Evolutionary conservation across 2,113 vertebrate genomes (phyloP).

Genomic region (Marcusenius ussheri): DNA sequence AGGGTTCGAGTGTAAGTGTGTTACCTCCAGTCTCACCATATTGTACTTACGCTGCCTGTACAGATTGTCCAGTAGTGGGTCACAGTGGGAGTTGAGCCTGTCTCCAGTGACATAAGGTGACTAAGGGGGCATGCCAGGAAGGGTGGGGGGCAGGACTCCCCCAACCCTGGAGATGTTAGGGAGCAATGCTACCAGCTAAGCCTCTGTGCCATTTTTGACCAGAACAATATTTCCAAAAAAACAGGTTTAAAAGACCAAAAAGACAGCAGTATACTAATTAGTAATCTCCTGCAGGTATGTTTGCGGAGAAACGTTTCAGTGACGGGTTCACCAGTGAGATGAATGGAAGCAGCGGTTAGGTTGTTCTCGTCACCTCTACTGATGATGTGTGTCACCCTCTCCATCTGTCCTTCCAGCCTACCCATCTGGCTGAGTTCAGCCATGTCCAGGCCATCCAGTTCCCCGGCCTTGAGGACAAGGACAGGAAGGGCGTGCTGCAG

Average conservation of each 20-base stretch:
- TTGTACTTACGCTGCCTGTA: not conserved
- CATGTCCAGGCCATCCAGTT: slow-evolving; percentile 93
- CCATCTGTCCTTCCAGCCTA: slow-evolving; percentile 64
- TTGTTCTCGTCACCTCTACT: not conserved
- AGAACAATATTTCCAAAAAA: not conserved
- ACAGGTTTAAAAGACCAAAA: not conserved
- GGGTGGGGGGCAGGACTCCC: not conserved
- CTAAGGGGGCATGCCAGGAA: not conserved
- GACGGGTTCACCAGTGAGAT: not conserved
- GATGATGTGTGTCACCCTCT: not conserved
- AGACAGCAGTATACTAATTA: not conserved
- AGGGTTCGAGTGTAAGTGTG: slow-evolving; percentile 86
- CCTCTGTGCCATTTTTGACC: not conserved
- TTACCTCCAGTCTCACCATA: not conserved
- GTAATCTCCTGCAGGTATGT: not conserved
- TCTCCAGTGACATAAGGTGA: not conserved
- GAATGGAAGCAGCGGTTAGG: not conserved
- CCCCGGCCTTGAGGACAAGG: slow-evolving; percentile 83
- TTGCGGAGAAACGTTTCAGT: not conserved
- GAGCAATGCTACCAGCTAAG: not conserved
- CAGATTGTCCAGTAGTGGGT: not conserved
- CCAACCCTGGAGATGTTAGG: not conserved
- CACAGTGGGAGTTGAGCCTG: not conserved
- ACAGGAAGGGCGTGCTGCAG: slow-evolving; percentile 84
- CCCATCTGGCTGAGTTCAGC: slow-evolving; percentile 87